Conservation (phyloP, 2,113 vertebrate species). For the Orientallactaga bullata region DNA sequence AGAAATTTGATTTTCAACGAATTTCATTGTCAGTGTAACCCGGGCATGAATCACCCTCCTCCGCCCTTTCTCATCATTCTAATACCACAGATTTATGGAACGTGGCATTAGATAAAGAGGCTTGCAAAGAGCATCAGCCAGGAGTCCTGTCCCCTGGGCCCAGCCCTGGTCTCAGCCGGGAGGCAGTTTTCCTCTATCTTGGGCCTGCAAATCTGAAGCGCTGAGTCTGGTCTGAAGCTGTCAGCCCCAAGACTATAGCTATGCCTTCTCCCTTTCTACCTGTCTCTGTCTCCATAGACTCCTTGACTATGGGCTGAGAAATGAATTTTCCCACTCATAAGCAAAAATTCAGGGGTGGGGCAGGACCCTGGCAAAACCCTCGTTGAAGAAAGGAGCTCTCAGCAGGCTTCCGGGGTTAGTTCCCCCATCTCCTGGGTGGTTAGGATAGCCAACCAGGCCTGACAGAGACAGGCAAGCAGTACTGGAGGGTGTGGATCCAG, state of each 20-base stretch:
- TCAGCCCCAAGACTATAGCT: conserved; percentile 45
- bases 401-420: conserved; percentile 46
- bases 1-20: conserved; percentile 79
- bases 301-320: conserved; percentile 63
- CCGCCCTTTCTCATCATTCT: conserved; percentile 66
- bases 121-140: conserved; percentile 56
- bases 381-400: conserved; percentile 63
- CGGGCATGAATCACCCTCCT: conserved; percentile 63
- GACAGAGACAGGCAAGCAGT: conserved; percentile 51
- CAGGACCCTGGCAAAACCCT: conserved; percentile 62
- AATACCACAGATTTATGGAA: conserved; percentile 57
- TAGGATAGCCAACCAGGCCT: conserved; percentile 73
- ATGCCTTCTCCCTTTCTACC: conserved; percentile 19
- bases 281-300: not conserved
- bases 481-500: too few species aligned
- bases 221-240: conserved; percentile 10
- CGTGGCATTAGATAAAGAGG: conserved; percentile 69
- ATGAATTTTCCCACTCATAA: conserved; percentile 58
- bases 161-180: not conserved
- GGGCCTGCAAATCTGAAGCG: conserved; percentile 56
- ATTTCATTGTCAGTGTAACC: conserved; percentile 73
- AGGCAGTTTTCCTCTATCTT: conserved; percentile 45
- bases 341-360: conserved; percentile 65
- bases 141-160: conserved; percentile 47
- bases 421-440: conserved; percentile 70